Conservation (phyloP, 2,888 invertebrate genomes). For the Erpobdella octoculata region DNA sequence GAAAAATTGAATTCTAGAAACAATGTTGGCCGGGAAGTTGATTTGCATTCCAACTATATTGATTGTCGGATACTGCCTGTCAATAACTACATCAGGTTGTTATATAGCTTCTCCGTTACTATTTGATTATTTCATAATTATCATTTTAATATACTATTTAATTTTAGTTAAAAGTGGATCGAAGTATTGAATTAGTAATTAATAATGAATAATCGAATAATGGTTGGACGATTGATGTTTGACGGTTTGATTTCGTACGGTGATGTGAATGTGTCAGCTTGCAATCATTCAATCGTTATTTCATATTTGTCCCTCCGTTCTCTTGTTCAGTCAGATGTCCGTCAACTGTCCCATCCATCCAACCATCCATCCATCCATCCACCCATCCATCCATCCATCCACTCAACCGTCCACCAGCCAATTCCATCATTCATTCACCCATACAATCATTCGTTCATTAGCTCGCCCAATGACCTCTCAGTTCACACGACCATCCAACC, state of each 20-base stretch:
- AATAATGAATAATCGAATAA: background rate
- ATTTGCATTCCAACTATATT: too few relatives aligned
- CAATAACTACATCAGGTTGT: too few relatives aligned
- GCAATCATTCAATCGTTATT: too few relatives aligned
- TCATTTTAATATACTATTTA: too few relatives aligned
- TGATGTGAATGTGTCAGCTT: too few relatives aligned
- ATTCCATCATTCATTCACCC: background rate
- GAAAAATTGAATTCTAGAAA: too few relatives aligned
- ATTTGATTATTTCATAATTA: too few relatives aligned
- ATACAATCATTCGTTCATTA: background rate
- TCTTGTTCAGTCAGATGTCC: background rate
- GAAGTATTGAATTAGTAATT: background rate
- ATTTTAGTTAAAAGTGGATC: background rate
- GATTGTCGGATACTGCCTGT: too few relatives aligned
- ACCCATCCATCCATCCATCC: background rate
- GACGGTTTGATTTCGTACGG: too few relatives aligned
- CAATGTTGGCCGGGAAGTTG: too few relatives aligned
- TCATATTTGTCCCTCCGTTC: background rate
- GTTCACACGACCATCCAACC: background rate
- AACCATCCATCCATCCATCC: background rate
- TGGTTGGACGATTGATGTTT: background rate
- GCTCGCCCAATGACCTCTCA: background rate
- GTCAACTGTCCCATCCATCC: background rate
- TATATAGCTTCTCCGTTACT: too few relatives aligned
- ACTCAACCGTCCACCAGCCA: background rate